Evolutionary conservation across 2,888 invertebrate species (phyloP).

Genomic region (Penaeus monodon): DNA sequence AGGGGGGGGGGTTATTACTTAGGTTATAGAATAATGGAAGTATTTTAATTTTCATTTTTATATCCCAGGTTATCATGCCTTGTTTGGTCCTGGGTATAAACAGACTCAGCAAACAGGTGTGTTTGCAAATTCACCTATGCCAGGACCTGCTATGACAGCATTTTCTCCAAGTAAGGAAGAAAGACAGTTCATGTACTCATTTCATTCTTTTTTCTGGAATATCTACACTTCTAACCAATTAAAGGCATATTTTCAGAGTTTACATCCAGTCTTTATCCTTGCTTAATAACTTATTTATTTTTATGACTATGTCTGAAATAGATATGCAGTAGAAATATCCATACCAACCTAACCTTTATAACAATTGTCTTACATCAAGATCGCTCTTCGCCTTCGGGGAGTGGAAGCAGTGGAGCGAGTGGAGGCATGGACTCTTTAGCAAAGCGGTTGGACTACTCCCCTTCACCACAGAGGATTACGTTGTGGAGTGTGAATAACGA

Average conservation of each 20-base stretch:
- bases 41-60: not conserved
- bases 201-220: no score
- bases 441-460: conserved; percentile 1
- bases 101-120: conserved; percentile 46
- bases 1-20: no score
- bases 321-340: no score
- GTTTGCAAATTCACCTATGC: conserved; percentile 50
- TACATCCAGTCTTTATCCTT: no score
- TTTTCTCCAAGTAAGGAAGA: conserved; percentile 35
- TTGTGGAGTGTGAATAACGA: conserved; percentile 48
- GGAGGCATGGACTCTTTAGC: conserved; percentile 7
- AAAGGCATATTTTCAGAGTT: no score
- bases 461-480: conserved; percentile 29
- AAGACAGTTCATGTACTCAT: not conserved
- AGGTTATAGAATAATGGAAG: no score
- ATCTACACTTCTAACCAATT: no score
- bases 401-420: not conserved
- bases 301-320: no score
- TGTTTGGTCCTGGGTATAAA: conserved; percentile 42
- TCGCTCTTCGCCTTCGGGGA: not conserved
- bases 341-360: no score
- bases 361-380: not conserved
- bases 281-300: no score
- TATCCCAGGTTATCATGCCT: conserved; percentile 47
- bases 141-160: conserved; percentile 40